These are phyloP conservation scores for Microcebus tavaratra DNA, from an alignment of 2,113 vertebrate genomes.

Conservation along the genomic window DNA sequence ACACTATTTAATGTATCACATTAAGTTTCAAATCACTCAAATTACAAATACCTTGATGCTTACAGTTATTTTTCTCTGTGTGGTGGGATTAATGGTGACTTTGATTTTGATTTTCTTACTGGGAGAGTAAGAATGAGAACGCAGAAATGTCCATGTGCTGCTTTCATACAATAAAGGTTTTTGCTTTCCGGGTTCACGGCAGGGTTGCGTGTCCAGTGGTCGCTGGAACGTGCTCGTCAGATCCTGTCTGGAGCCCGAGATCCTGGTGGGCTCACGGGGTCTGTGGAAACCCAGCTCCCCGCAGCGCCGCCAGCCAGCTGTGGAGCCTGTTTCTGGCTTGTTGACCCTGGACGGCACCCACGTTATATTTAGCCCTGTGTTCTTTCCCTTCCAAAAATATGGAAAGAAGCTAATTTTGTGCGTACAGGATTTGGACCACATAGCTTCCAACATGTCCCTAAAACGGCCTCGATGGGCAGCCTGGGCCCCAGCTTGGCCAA, in stretches of 20 bases:
- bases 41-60: background rate
- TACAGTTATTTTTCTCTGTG: background rate
- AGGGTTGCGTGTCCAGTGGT: accelerated
- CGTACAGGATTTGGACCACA: background rate
- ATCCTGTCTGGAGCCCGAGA: background rate
- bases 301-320: background rate
- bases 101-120: background rate
- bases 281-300: background rate
- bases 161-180: background rate
- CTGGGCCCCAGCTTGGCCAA: background rate
- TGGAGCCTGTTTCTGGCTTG: slow-evolving; percentile 29
- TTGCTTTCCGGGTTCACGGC: background rate
- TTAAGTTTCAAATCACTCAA: background rate
- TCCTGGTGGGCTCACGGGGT: background rate
- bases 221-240: too few species aligned
- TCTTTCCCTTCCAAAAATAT: slow-evolving; percentile 65
- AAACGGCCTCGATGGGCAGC: background rate
- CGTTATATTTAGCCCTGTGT: slow-evolving; percentile 66
- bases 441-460: background rate
- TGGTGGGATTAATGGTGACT: background rate
- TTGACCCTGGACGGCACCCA: background rate
- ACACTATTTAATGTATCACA: background rate
- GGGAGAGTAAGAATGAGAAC: background rate
- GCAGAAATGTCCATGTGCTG: background rate
- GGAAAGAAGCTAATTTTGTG: slow-evolving; percentile 76